These are phyloP conservation scores for Megalops cyprinoides DNA, from an alignment of 2,797 vertebrate species.

Conservation along the genomic window DNA sequence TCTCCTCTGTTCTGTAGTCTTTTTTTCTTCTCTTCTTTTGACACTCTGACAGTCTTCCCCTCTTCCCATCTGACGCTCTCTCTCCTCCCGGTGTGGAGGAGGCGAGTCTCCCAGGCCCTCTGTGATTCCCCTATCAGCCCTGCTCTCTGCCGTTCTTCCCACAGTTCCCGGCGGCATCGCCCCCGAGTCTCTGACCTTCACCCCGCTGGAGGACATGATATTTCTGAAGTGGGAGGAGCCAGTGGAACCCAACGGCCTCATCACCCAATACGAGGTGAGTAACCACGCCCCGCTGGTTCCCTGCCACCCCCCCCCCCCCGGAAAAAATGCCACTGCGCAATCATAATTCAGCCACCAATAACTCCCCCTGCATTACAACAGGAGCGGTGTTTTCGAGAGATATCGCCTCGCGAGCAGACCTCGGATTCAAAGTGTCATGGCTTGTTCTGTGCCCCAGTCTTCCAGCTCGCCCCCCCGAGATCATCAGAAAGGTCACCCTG, in stretches of 20 bases:
- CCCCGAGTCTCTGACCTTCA: constrained; percentile 81
- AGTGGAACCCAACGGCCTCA: constrained; percentile 83
- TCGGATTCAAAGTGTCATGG: not conserved
- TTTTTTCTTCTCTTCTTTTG: not conserved
- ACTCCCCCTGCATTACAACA: not conserved
- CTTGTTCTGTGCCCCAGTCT: too few species aligned
- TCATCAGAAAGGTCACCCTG: not conserved
- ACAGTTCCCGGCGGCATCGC: constrained; percentile 81
- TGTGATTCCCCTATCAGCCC: not conserved
- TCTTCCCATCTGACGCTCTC: constrained; percentile 23
- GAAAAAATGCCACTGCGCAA: too few species aligned
- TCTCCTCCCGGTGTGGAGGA: not conserved
- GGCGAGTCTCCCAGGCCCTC: not conserved
- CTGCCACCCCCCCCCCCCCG: too few species aligned
- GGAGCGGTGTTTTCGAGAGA: not conserved
- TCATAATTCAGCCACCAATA: not conserved
- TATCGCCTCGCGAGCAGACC: too few species aligned
- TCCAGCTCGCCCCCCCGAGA: not conserved
- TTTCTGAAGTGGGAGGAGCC: constrained; percentile 88
- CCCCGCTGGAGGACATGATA: constrained; percentile 83
- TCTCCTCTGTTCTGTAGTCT: not conserved
- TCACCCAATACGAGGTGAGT: constrained; percentile 84
- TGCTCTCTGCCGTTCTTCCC: constrained; percentile 49
- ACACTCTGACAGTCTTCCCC: not conserved
- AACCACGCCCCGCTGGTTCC: not conserved